These are phyloP conservation scores for Armadillidium nasatum DNA, from an alignment of 1,140 invertebrate species.

Conservation along the genomic window DNA sequence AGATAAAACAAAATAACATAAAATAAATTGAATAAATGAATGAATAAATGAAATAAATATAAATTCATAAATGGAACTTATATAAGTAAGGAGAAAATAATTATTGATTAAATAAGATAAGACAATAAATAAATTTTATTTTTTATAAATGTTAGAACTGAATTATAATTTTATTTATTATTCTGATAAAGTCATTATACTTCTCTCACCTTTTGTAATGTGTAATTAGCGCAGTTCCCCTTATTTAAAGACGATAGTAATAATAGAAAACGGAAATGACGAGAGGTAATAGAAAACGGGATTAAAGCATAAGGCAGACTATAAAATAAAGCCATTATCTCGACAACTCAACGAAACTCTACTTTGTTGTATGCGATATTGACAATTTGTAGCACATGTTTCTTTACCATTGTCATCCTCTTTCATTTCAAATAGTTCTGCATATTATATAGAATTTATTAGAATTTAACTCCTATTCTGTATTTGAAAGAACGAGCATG, in stretches of 20 bases:
- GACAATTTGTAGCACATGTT: neutral
- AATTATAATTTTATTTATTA: neutral
- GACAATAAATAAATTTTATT: neutral
- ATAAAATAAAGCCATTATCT: neutral
- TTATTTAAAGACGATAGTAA: too few relatives aligned
- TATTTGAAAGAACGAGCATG: too few relatives aligned
- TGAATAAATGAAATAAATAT: neutral
- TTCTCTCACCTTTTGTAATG: conserved; percentile 2
- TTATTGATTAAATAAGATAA: neutral
- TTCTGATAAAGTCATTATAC: neutral
- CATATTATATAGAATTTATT: neutral
- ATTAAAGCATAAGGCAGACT: neutral
- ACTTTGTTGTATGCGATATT: neutral
- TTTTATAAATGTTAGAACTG: neutral
- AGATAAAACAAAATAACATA: too few relatives aligned
- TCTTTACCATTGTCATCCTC: neutral
- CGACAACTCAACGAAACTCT: neutral
- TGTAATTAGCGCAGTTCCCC: neutral
- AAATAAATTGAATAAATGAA: too few relatives aligned
- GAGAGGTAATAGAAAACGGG: neutral
- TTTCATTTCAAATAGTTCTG: neutral
- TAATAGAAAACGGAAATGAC: neutral
- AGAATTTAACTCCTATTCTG: too few relatives aligned
- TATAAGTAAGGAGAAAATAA: neutral
- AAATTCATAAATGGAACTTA: neutral